Percentiles rank a stretch among this genome's conserved stretches.
Conservation (phyloP, 2,797 vertebrate species). For the Momotus momota region DNA sequence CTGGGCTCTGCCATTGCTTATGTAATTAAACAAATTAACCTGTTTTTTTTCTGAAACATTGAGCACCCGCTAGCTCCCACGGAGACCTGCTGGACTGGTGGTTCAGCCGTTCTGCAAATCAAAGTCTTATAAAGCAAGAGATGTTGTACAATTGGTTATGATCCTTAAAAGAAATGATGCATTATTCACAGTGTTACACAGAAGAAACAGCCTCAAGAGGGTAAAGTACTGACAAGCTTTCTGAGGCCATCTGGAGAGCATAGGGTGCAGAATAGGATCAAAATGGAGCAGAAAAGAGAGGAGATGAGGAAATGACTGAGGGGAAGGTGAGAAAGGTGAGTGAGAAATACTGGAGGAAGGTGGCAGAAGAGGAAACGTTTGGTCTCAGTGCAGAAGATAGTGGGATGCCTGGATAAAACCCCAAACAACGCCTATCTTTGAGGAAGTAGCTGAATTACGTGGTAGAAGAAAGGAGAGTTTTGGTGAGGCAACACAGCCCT, state of each 20-base stretch:
- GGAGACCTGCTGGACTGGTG: background rate
- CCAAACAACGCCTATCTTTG: background rate
- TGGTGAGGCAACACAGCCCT: background rate
- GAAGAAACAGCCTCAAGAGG: background rate
- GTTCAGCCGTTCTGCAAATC: background rate
- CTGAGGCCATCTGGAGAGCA: background rate
- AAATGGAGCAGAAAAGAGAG: background rate
- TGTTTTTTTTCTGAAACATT: background rate
- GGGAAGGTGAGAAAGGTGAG: background rate
- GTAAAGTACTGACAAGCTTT: background rate
- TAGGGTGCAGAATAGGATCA: background rate
- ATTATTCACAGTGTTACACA: background rate
- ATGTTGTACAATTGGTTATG: background rate
- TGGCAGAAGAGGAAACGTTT: background rate
- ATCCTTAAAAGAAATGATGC: background rate
- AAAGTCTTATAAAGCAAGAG: background rate
- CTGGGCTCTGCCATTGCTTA: background rate
- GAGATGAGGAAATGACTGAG: background rate
- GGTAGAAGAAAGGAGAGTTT: background rate
- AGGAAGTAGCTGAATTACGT: background rate
- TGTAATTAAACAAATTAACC: background rate
- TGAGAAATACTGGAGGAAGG: background rate
- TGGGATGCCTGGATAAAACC: background rate
- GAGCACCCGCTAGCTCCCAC: background rate
- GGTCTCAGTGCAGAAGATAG: background rate